Evolutionary conservation across 2,797 vertebrate genomes (phyloP).

Genomic region (Heliangelus exortis): DNA sequence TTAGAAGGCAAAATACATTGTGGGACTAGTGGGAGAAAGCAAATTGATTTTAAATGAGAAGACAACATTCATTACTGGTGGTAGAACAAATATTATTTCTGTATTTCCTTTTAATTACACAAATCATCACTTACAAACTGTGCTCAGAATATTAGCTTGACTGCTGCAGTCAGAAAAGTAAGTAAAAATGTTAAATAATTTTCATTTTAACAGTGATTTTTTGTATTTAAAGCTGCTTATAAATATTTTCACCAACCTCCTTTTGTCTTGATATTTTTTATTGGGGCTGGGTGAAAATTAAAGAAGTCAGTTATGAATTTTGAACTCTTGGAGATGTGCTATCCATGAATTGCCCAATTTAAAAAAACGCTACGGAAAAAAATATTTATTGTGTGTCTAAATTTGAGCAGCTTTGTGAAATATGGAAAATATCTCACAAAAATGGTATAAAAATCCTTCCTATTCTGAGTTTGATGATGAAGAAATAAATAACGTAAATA

Average conservation of each 20-base stretch:
- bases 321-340: neutral
- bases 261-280: neutral
- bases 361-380: neutral
- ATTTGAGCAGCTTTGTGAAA: neutral
- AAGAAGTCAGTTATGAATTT: neutral
- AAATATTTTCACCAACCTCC: neutral
- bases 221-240: neutral
- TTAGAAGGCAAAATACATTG: neutral
- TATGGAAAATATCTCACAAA: neutral
- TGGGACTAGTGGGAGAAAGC: neutral
- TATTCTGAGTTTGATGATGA: neutral
- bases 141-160: neutral
- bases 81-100: neutral
- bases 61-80: neutral
- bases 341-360: neutral
- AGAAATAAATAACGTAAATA: neutral
- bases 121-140: neutral
- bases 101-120: neutral
- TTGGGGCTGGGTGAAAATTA: neutral
- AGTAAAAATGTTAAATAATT: neutral
- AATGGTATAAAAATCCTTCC: neutral
- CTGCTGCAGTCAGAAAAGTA: neutral
- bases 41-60: conserved; percentile 28
- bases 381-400: neutral
- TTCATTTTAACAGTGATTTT: neutral